Base-by-base conservation (phyloP, 2,888 invertebrate species). In the Polyploca ridens region DNA sequence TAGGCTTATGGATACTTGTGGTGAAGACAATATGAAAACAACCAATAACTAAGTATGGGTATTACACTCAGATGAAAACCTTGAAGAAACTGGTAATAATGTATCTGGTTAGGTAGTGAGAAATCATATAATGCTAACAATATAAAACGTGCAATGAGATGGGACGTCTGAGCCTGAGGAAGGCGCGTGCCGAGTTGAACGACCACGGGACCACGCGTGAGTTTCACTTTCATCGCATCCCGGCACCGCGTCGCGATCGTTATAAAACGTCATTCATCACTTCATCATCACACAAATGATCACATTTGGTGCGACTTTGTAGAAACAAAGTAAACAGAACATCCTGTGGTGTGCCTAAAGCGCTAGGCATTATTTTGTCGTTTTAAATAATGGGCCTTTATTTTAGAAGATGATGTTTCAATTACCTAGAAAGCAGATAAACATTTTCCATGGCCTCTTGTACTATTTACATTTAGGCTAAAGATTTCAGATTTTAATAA, bases 131-230 rank as follows among this genome's bases (percentile, higher is more conserved):
- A n/a, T n/a, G 46, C 46, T 5, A n/a, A 46, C 46, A 85, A 79
- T 81, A 82, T 81, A 87, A 83, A 82, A 81, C 77, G 71, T 84
- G 79, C 79, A 83, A 83, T 78, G 74, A 84, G 71, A 73, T 64
- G 66, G 60, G 69, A 69, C 63, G 67, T 62, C 64, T 73, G 80
- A 85, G 67, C 60, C 64, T 73, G 80, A 85, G 85, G 86, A 86
- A 83, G 86, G 90, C 93, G 93, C 93, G 93, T 93, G 93, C 93
- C 91, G 93, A 86, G 93, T 93, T 93, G 92, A 94, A 93, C 91
- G 93, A 94, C 93, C 93, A 92, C 79, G 82, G 71, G 79, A 82
- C 83, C 83, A 85, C 84, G 87, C 85, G 85, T 83, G 81, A 84
- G 82, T 91, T 93, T 93, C 93, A 93, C 93, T 94, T 93, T 93